Base-by-base conservation (phyloP, 2,113 vertebrate species). In the Scopus umbretta region DNA sequence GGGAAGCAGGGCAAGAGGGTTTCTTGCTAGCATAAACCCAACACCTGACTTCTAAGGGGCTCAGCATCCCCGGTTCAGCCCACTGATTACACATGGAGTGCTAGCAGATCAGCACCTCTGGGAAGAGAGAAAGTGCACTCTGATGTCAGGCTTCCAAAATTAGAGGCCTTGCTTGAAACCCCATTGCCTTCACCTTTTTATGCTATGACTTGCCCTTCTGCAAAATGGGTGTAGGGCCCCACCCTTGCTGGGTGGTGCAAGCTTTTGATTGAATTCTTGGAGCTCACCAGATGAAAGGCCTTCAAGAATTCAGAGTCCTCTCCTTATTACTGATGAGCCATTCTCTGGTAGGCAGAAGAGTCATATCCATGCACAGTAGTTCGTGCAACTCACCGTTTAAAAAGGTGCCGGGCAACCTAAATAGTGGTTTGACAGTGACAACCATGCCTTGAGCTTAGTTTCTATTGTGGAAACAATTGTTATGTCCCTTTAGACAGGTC, bases 201-300 rank as follows among this genome's bases (percentile, higher is more conserved):
- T 78, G 94, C 96, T 40, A 86, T 70, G 78, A 74, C 43, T 29
- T 82, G 92, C 25, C 91, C 80, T 66, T 4, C 79, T 94, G 79
- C 68, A 85, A 81, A 92, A 80, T 27, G 71, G 92, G 71, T 30
- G 56, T 6, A 56, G 81, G 78, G 75, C 94, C 90, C 85, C 89
- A 83, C 94, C 94, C 95, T 80, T 52, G 73, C 91, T 86, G 92
- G 86, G 68, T 67, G 93, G 19, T 80, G 87, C 80, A 73, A 58
- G 75, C 45, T 83, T 79, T 87, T 75, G 94, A 92, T 90, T 50
- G 83, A 92, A 62, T 76, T 40, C 83, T 52, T 58, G 73, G 90
- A 75, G 93, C 93, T 89, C 86, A 58, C 94, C 90, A 90, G 63
- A 95, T 96, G 93, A 97, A 93, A 97, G 75, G 58, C 78, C 70